A percentile compares a stretch with the other conserved stretches of the same genome.
These are phyloP conservation scores for Callionymus lyra DNA, from an alignment of 2,113 vertebrate genomes.

Conservation along the genomic window DNA sequence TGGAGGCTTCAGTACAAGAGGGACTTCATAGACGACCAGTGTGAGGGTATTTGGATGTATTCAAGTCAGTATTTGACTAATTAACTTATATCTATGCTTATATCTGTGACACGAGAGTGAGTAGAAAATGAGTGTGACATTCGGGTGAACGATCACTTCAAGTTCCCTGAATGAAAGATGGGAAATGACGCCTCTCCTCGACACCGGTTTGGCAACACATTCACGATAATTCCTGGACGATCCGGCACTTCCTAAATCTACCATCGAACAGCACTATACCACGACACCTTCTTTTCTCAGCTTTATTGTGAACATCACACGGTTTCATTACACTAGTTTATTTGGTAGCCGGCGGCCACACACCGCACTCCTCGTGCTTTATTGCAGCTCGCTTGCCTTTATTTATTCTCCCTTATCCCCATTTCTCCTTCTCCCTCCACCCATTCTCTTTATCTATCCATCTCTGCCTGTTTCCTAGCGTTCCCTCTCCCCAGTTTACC, in stretches of 20 bases:
- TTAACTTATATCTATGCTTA: too few relatives aligned
- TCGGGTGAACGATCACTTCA: too few relatives aligned
- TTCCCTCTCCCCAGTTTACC: constrained; percentile 45
- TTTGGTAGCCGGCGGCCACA: constrained; percentile 37
- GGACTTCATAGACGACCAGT: too few relatives aligned
- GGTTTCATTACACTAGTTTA: constrained; percentile 50
- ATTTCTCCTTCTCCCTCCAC: constrained; percentile 4
- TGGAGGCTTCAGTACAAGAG: too few relatives aligned
- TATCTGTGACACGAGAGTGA: too few relatives aligned
- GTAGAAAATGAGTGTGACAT: too few relatives aligned
- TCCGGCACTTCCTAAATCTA: background rate
- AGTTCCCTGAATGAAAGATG: too few relatives aligned
- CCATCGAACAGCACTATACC: constrained; percentile 8
- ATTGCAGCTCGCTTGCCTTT: constrained; percentile 31
- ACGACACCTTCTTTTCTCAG: constrained; percentile 17
- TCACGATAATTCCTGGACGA: too few relatives aligned
- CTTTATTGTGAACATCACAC: constrained; percentile 43
- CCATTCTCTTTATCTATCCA: background rate
- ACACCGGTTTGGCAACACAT: too few relatives aligned
- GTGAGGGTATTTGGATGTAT: too few relatives aligned
- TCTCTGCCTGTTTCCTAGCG: constrained; percentile 4
- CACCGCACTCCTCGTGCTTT: constrained; percentile 35
- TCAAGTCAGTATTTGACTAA: too few relatives aligned
- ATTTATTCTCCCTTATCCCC: constrained; percentile 37
- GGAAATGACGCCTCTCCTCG: too few relatives aligned